A percentile compares a stretch with the other conserved stretches of the same genome.
Conservation (phyloP, 2,113 vertebrate species). For the Paramisgurnus dabryanus region DNA sequence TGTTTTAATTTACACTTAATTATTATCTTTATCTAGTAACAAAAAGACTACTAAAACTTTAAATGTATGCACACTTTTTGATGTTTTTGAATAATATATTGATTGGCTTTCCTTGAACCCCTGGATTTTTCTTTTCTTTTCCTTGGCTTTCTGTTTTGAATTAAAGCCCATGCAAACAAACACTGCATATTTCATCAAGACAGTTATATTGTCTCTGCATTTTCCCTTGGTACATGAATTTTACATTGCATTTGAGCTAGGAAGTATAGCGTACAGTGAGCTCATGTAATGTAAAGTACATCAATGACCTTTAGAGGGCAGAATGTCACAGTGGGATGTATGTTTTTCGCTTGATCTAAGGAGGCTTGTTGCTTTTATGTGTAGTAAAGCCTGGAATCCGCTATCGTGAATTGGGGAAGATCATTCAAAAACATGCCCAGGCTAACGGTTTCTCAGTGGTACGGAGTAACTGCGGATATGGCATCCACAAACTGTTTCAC, state of each 20-base stretch:
- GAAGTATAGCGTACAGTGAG: neutral
- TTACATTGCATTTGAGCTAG: neutral
- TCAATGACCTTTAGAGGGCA: conserved; percentile 43
- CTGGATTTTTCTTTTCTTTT: too few relatives aligned
- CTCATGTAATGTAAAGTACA: conserved; percentile 1
- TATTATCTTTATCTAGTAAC: too few relatives aligned
- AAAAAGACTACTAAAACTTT: too few relatives aligned
- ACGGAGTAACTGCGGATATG: conserved; percentile 96
- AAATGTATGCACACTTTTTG: too few relatives aligned
- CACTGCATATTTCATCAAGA: neutral
- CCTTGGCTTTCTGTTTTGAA: neutral
- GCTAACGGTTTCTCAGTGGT: conserved; percentile 97
- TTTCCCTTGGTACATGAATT: neutral
- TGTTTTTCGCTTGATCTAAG: neutral
- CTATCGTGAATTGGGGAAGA: conserved; percentile 95
- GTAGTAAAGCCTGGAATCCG: conserved; percentile 95
- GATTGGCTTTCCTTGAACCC: too few relatives aligned
- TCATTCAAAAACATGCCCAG: conserved; percentile 98
- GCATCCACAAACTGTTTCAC: conserved; percentile 97
- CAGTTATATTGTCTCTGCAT: neutral
- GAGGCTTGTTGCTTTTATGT: neutral
- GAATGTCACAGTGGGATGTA: neutral
- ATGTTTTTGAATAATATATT: too few relatives aligned
- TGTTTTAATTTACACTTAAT: too few relatives aligned
- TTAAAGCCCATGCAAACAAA: neutral